Percentiles rank a stretch among this genome's conserved stretches.
phyloP scores from a whole-genome alignment of 2,888 invertebrate genomes.

The Adelphocoris suturalis region DNA sequence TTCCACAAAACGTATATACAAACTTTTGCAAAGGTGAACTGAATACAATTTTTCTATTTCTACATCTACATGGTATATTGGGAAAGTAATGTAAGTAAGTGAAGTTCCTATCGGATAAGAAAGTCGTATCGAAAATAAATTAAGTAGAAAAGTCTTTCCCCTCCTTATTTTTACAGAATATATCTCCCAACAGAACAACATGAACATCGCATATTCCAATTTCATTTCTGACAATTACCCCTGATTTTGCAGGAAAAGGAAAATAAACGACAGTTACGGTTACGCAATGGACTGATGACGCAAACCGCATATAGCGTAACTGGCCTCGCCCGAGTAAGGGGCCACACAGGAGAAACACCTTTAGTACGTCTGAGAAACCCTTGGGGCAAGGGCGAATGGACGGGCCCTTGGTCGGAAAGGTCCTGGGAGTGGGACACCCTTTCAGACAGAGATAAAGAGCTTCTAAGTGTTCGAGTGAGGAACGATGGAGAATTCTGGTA shows the following conservation, averaged over 20 bases:
- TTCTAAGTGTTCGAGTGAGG: slow-evolving; percentile 82
- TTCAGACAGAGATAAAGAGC: slow-evolving; percentile 83
- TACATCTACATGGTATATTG: no score
- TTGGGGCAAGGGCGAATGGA: slow-evolving; percentile 85
- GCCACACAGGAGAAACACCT: slow-evolving; percentile 81
- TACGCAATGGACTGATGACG: slow-evolving; percentile 84
- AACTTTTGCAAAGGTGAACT: no score
- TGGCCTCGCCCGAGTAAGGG: slow-evolving; percentile 85
- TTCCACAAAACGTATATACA: no score
- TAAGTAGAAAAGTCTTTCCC: no score
- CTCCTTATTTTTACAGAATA: no score
- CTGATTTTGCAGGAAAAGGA: slow-evolving; percentile 80
- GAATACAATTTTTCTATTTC: no score
- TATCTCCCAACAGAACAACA: no score
- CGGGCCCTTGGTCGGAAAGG: slow-evolving; percentile 86
- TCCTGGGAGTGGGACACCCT: slow-evolving; percentile 86
- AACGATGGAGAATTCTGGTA: slow-evolving; percentile 87
- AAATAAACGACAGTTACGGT: slow-evolving; percentile 81
- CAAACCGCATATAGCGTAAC: slow-evolving; percentile 86
- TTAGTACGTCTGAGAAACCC: slow-evolving; percentile 84
- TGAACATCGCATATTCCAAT: no score
- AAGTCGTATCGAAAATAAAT: no score
- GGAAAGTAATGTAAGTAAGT: no score
- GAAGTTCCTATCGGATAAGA: no score
- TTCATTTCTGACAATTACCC: no score